Conservation (phyloP, 2,888 invertebrate genomes). For the Beris chalybata region DNA sequence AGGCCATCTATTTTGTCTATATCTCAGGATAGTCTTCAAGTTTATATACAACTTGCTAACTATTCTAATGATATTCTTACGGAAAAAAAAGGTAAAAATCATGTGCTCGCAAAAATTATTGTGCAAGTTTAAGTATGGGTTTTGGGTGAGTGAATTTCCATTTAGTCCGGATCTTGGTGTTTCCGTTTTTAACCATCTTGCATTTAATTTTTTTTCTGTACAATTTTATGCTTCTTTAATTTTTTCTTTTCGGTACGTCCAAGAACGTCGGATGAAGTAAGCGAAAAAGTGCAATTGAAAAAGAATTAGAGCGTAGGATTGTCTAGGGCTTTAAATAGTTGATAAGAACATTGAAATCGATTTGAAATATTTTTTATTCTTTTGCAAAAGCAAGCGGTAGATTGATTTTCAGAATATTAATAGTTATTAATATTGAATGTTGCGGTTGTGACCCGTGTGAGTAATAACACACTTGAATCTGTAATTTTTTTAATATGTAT, state of each 20-base stretch:
- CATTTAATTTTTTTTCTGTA: conserved; percentile 1
- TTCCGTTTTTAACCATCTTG: conserved; percentile 17
- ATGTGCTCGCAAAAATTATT: conserved; percentile 8
- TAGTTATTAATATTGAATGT: too few species aligned
- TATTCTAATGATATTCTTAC: too few species aligned
- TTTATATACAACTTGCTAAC: too few species aligned
- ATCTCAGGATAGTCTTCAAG: too few species aligned
- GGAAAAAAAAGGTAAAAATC: not conserved
- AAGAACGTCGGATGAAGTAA: conserved; percentile 1
- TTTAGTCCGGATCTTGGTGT: conserved; percentile 23
- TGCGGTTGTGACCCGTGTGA: too few species aligned
- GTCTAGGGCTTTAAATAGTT: not conserved
- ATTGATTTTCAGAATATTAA: too few species aligned
- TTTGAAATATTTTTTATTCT: too few species aligned
- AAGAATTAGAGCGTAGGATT: conserved; percentile 18
- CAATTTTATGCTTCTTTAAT: not conserved
- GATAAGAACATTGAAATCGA: too few species aligned
- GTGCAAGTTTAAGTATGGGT: conserved; percentile 28
- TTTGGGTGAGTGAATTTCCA: conserved; percentile 25
- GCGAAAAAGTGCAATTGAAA: not conserved
- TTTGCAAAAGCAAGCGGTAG: too few species aligned
- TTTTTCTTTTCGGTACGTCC: not conserved
- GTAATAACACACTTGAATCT: too few species aligned
- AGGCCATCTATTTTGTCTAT: too few species aligned
- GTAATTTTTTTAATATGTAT: too few species aligned